These are phyloP conservation scores for Heptranchias perlo DNA, from an alignment of 2,113 vertebrate species.

Conservation along the genomic window DNA sequence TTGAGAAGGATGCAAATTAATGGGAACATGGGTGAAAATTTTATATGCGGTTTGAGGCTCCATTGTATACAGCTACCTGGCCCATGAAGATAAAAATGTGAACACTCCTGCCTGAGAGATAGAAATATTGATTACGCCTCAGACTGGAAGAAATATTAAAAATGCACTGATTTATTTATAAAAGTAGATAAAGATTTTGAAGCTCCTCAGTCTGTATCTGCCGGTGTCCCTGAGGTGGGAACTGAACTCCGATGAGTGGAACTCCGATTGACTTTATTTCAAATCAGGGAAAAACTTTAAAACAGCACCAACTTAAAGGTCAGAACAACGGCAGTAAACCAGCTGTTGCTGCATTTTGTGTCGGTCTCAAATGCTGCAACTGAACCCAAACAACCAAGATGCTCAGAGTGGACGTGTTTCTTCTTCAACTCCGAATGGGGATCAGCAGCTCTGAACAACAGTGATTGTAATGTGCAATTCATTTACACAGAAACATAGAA, in stretches of 20 bases:
- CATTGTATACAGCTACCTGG: neutral
- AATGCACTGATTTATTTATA: neutral
- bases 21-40: too few relatives aligned
- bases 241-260: neutral
- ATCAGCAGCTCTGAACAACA: neutral
- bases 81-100: neutral
- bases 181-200: neutral
- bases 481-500: too few relatives aligned
- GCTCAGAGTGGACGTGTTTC: neutral
- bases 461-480: neutral
- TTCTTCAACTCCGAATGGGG: neutral
- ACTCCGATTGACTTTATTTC: neutral
- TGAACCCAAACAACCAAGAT: neutral
- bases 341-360: neutral
- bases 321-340: neutral
- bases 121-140: neutral
- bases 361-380: neutral
- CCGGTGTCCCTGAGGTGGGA: neutral
- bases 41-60: neutral
- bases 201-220: too few relatives aligned
- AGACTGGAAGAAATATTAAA: neutral
- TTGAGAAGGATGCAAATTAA: too few relatives aligned
- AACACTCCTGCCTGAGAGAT: neutral
- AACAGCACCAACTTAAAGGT: neutral
- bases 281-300: neutral